Evolutionary conservation across 1,140 invertebrate species (phyloP).

Genomic region (Drosophila sp.): DNA sequence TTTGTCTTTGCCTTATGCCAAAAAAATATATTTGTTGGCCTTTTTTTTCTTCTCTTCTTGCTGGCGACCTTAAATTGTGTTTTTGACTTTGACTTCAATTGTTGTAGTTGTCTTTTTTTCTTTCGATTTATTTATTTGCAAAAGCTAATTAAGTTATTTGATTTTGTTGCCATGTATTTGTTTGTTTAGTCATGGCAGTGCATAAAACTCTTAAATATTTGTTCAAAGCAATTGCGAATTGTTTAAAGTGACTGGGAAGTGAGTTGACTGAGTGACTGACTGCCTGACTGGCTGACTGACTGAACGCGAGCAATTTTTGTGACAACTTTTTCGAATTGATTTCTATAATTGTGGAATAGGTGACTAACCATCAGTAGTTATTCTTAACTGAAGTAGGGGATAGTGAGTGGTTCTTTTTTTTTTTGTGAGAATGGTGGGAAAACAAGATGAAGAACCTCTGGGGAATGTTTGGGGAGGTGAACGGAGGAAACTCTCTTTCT

Average conservation of each 20-base stretch:
- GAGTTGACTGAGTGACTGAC: neutral
- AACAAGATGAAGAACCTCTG: too few species aligned
- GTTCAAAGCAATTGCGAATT: conserved; percentile 17
- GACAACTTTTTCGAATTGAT: neutral
- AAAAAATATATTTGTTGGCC: conserved; percentile 36
- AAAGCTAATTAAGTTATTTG: conserved; percentile 72
- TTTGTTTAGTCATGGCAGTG: conserved; percentile 47
- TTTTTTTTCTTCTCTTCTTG: conserved; percentile 3
- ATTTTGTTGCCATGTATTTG: conserved; percentile 25
- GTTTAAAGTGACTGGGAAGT: conserved; percentile 3
- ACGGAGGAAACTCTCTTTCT: too few species aligned
- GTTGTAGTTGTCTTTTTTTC: conserved; percentile 39
- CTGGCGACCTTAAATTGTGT: conserved; percentile 72
- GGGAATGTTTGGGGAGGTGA: too few species aligned
- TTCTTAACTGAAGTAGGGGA: neutral
- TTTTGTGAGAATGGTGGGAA: too few species aligned
- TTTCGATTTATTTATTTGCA: conserved; percentile 43
- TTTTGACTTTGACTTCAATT: conserved; percentile 68
- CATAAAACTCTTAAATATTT: conserved; percentile 45
- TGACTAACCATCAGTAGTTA: neutral
- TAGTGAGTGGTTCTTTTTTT: too few species aligned
- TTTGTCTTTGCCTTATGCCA: conserved; percentile 28
- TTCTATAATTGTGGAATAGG: neutral
- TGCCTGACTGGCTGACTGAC: neutral
- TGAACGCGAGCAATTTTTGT: neutral